Evolutionary conservation across 2,888 invertebrate species (phyloP).

Genomic region (Anthophora plumipes): DNA sequence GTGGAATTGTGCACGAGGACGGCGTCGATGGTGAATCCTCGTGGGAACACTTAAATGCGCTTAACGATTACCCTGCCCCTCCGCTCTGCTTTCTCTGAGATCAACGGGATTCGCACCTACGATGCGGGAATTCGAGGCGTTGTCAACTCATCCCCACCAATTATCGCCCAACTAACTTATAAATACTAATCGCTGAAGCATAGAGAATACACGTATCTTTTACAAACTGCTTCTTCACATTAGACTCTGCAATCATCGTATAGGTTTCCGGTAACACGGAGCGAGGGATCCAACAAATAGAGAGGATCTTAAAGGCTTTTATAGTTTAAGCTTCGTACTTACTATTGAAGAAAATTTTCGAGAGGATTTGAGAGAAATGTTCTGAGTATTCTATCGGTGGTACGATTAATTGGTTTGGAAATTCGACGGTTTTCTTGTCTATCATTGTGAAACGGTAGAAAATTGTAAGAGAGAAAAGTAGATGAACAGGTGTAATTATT

Average conservation of each 20-base stretch:
- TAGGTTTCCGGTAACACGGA: background rate
- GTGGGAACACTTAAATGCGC: constrained; percentile 69
- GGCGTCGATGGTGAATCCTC: constrained; percentile 53
- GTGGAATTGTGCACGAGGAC: constrained; percentile 46
- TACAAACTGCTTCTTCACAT: background rate
- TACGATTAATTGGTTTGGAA: background rate
- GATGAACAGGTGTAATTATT: background rate
- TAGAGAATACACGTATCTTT: background rate
- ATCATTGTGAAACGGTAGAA: too few relatives aligned
- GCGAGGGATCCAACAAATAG: background rate
- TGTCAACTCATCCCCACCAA: background rate
- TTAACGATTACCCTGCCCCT: constrained; percentile 49
- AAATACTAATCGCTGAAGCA: background rate
- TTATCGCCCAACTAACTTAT: constrained; percentile 8
- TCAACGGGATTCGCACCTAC: constrained; percentile 10
- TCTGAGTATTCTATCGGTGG: background rate
- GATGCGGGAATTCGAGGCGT: constrained; percentile 22
- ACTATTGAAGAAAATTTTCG: background rate
- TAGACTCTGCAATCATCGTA: background rate
- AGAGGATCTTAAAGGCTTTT: background rate
- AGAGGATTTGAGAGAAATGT: background rate
- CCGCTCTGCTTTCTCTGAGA: constrained; percentile 31
- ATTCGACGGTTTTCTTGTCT: too few relatives aligned
- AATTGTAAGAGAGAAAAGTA: background rate
- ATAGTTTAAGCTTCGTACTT: background rate